A percentile compares a stretch with the other conserved stretches of the same genome.
Conservation (phyloP, 2,888 invertebrate species). For the Chromoteleia sp. region DNA sequence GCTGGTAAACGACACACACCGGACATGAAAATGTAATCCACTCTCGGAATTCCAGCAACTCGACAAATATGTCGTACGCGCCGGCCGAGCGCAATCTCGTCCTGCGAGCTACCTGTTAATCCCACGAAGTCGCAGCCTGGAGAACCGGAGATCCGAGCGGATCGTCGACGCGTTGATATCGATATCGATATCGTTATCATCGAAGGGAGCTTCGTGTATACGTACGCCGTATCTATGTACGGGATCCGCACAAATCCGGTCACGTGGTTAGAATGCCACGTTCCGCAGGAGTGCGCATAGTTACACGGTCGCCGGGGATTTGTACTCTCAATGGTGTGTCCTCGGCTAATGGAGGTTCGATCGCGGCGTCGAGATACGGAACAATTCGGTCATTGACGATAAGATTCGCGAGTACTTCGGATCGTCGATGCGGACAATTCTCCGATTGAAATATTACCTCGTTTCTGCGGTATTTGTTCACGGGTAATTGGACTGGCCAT, state of each 20-base stretch:
- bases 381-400: slow-evolving; percentile 22
- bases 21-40: slow-evolving; percentile 65
- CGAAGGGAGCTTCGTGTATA: neutral
- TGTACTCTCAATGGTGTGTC: slow-evolving; percentile 42
- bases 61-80: slow-evolving; percentile 64
- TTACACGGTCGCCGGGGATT: slow-evolving; percentile 54
- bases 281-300: slow-evolving; percentile 55
- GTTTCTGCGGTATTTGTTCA: too few relatives aligned
- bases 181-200: slow-evolving; percentile 56
- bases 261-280: slow-evolving; percentile 59
- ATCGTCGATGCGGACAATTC: too few relatives aligned
- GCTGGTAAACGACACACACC: slow-evolving; percentile 60
- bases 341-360: slow-evolving; percentile 50
- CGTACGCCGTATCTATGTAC: neutral
- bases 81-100: slow-evolving; percentile 56
- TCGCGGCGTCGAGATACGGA: slow-evolving; percentile 6
- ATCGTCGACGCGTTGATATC: slow-evolving; percentile 45
- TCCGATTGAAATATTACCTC: too few relatives aligned
- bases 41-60: slow-evolving; percentile 68
- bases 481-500: too few relatives aligned
- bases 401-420: neutral
- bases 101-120: slow-evolving; percentile 66
- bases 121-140: slow-evolving; percentile 32
- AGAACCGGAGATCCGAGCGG: slow-evolving; percentile 22
- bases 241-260: slow-evolving; percentile 52